Evolutionary conservation across 2,113 vertebrate species (phyloP).

Genomic region (Channa argus): DNA sequence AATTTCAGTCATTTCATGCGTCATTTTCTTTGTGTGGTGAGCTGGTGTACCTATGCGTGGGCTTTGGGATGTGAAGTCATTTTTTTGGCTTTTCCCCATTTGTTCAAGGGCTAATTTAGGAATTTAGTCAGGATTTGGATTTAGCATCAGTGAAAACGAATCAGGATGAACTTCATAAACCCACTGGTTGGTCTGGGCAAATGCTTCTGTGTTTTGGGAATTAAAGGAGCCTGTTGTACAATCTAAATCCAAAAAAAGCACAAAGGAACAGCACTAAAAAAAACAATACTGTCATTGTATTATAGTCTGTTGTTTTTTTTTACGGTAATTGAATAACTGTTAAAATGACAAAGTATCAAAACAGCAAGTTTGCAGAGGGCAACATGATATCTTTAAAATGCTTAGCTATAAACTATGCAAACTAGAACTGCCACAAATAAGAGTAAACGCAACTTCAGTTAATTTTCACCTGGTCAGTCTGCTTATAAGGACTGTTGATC

Average conservation of each 20-base stretch:
- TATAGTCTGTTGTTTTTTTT: no score
- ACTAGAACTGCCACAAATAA: no score
- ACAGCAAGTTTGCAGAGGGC: no score
- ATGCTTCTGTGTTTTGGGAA: not conserved
- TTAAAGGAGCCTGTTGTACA: not conserved
- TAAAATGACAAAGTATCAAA: no score
- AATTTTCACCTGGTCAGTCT: slow-evolving; percentile 17
- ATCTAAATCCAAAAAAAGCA: not conserved
- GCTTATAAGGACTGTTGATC: not conserved
- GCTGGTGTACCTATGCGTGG: slow-evolving; percentile 8
- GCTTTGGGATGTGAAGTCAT: slow-evolving; percentile 18
- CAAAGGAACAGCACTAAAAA: no score
- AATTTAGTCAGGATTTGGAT: slow-evolving; percentile 31
- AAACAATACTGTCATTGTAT: no score
- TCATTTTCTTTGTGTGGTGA: slow-evolving; percentile 38
- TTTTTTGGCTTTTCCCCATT: slow-evolving; percentile 33
- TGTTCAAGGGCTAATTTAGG: slow-evolving; percentile 39
- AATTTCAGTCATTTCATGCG: slow-evolving; percentile 54
- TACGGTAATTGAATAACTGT: no score
- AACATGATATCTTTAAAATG: no score
- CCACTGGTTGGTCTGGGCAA: slow-evolving; percentile 19
- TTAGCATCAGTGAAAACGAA: slow-evolving; percentile 19
- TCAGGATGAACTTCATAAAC: slow-evolving; percentile 33
- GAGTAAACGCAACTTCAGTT: not conserved
- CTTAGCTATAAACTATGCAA: no score